phyloP scores from a whole-genome alignment of 2,797 vertebrate genomes.

The Melanotaenia trifasciata region DNA sequence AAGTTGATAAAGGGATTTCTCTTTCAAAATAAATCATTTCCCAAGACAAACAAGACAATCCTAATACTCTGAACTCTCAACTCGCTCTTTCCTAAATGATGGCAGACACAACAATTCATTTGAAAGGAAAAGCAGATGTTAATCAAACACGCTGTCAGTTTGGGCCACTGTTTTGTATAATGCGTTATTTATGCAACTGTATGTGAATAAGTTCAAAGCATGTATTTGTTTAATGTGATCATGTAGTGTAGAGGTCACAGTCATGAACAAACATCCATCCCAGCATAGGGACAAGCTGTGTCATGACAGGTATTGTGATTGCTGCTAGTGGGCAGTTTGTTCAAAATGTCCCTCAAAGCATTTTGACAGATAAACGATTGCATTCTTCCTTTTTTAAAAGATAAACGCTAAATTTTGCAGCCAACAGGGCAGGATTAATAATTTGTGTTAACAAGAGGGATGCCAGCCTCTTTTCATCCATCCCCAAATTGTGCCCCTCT shows the following conservation, averaged over 20 bases:
- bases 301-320: conserved; percentile 31
- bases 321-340: conserved; percentile 36
- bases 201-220: conserved; percentile 9
- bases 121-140: conserved; percentile 53
- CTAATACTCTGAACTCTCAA: background rate
- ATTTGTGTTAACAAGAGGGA: conserved; percentile 71
- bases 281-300: background rate
- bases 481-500: conserved; percentile 55
- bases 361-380: conserved; percentile 48
- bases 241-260: conserved; percentile 42
- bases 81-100: conserved; percentile 6
- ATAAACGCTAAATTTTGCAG: conserved; percentile 35
- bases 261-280: background rate
- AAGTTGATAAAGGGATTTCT: background rate
- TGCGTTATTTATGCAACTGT: conserved; percentile 51
- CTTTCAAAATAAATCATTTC: background rate
- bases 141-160: conserved; percentile 31
- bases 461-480: conserved; percentile 57
- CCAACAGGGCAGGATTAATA: conserved; percentile 60
- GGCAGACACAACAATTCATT: conserved; percentile 38
- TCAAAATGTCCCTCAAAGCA: conserved; percentile 23
- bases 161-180: conserved; percentile 51
- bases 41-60: background rate
- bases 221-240: conserved; percentile 56
- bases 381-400: conserved; percentile 38